phyloP scores from a whole-genome alignment of 1,140 invertebrate species.

The Lysiphlebus fabarum region DNA sequence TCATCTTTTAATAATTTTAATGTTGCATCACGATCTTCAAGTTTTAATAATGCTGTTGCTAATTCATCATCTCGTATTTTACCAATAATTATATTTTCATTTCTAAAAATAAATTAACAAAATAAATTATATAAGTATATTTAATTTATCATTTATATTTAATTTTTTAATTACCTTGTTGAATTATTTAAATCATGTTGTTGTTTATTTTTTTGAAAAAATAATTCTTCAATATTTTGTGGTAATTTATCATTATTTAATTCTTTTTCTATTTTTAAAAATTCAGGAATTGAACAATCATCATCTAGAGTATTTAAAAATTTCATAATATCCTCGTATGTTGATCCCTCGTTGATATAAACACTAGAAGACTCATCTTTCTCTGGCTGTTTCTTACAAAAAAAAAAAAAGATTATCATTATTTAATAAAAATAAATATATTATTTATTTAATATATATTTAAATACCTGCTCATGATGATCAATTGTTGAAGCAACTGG shows the following conservation, averaged over 20 bases:
- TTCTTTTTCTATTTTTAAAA: slow-evolving; percentile 17
- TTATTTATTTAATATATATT: not conserved
- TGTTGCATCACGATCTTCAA: slow-evolving; percentile 52
- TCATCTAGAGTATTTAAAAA: slow-evolving; percentile 40
- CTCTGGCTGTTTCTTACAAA: slow-evolving; percentile 39
- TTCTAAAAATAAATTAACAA: not conserved
- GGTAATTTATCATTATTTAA: slow-evolving; percentile 5
- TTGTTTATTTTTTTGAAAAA: no score
- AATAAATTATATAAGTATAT: not conserved
- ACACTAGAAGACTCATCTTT: slow-evolving; percentile 33
- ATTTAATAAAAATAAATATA: not conserved
- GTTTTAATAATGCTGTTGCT: slow-evolving; percentile 39
- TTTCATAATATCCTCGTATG: slow-evolving; percentile 48
- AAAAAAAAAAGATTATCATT: no score
- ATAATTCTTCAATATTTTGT: no score
- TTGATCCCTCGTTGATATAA: slow-evolving; percentile 26
- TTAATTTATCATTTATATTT: not conserved
- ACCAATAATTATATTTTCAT: slow-evolving; percentile 17
- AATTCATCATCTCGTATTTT: slow-evolving; percentile 38
- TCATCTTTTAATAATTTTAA: slow-evolving; percentile 48
- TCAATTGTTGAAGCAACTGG: not conserved
- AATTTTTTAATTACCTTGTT: not conserved
- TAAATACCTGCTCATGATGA: slow-evolving; percentile 7
- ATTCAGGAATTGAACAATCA: slow-evolving; percentile 26
- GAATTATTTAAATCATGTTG: not conserved